Base-by-base conservation (phyloP, 2,113 vertebrate species). In the Oryzias curvinotus region DNA sequence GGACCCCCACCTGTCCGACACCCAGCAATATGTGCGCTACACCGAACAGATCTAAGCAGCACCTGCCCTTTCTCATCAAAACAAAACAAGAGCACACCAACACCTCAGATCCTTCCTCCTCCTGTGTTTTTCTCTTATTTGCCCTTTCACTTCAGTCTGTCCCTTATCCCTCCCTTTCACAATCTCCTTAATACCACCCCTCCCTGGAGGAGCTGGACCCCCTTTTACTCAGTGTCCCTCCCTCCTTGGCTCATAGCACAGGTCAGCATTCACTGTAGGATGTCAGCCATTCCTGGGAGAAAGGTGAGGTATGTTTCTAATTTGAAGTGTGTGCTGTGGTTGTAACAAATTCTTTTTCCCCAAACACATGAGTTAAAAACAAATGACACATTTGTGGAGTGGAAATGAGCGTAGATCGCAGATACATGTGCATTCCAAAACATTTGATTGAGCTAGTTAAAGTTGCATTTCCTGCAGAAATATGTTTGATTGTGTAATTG, bases 241-340 rank as follows among this genome's bases (percentile, higher is more conserved):
- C 57, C 77, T 77, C 65, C 73, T 80, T 51, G 86, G 87, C 81
- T 94, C 88, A 76, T 81, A 63, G 87, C 90, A 78, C 82, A 83
- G 85, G 91, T 86, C 91, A 87, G 89, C 67, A 89, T 86, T 91
- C 88, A 86, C 82, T 75, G 87, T 92, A 86, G 91, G 93, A 98
- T 95, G 94, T 95, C 94, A 92, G 91, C 95, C 94, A 97, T 96
- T 97, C 96, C 94, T 92, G 85, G 87, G 90, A 67, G 77, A 52
- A 83, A 82, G 87, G 88, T 78, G 78, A 78, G 89, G 87, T 89
- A 89, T 86, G 87, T 91, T 92, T 93, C 78, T 64, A 78, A 80
- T 82, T 68, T 68, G 71, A 52, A 0, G 48, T 18, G 65, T 23
- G 17, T 23, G 48, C 44, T n/a, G 49, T 0, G n/a, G 81, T 68